Percentiles rank a stretch among this genome's conserved stretches.
Conservation (phyloP, 2,113 vertebrate species). For the Strix aluco region DNA sequence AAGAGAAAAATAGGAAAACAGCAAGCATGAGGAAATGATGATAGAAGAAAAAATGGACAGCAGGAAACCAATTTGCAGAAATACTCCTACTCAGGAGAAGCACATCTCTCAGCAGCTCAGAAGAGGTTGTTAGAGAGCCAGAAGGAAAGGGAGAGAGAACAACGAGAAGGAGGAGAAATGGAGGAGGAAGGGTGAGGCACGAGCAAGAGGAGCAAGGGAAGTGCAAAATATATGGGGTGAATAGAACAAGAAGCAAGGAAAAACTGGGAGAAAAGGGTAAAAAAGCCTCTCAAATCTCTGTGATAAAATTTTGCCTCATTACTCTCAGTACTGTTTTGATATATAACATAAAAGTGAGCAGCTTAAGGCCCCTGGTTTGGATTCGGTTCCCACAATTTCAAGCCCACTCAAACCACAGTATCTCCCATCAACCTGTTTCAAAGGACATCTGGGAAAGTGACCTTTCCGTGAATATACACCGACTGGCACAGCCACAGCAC, state of each 20-base stretch:
- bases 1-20: neutral
- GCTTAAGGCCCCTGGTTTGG: neutral
- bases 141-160: neutral
- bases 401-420: neutral
- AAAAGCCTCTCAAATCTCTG: neutral
- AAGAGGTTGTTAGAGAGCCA: neutral
- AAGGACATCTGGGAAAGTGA: neutral
- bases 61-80: conserved; percentile 37
- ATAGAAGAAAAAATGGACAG: conserved; percentile 40
- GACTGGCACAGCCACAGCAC: neutral
- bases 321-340: neutral
- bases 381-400: neutral
- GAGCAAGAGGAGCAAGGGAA: neutral
- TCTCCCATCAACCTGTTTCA: neutral
- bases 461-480: neutral
- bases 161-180: neutral
- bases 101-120: neutral
- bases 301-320: neutral
- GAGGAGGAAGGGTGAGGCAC: neutral
- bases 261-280: neutral
- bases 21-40: neutral
- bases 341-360: neutral
- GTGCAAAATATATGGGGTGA: neutral
- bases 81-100: neutral
- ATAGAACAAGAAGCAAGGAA: neutral